Evolutionary conservation across 2,888 invertebrate genomes (phyloP).

Genomic region (Euspilapteryx auroguttella): DNA sequence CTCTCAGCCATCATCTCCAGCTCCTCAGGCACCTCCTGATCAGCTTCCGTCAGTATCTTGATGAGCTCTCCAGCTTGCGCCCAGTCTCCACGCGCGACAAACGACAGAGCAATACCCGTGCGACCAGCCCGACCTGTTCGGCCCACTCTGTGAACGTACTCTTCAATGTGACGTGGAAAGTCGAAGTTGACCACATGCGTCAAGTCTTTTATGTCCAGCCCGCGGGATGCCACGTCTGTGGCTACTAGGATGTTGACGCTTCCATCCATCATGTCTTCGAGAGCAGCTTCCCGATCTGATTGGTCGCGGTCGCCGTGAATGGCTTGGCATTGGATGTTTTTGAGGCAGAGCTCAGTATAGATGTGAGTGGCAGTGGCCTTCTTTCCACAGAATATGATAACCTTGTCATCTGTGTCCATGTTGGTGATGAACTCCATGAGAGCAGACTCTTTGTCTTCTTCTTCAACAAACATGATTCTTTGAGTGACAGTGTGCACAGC

Average conservation of each 20-base stretch:
- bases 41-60: constrained; percentile 82
- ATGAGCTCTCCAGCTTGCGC: constrained; percentile 79
- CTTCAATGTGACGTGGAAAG: constrained; percentile 97
- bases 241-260: constrained; percentile 83
- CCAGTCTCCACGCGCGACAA: constrained; percentile 83
- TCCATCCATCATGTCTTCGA: constrained; percentile 81
- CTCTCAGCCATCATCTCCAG: constrained; percentile 76
- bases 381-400: constrained; percentile 88
- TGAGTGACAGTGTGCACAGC: constrained; percentile 89
- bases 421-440: constrained; percentile 70
- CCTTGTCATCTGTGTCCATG: constrained; percentile 78
- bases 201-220: constrained; percentile 87
- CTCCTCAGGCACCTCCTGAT: constrained; percentile 80
- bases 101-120: constrained; percentile 80
- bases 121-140: constrained; percentile 97
- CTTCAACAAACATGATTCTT: constrained; percentile 72
- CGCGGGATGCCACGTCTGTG: constrained; percentile 94
- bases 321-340: constrained; percentile 71
- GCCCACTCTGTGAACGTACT: constrained; percentile 97
- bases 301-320: constrained; percentile 91
- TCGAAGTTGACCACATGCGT: constrained; percentile 92
- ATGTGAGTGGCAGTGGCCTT: constrained; percentile 84
- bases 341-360: constrained; percentile 74
- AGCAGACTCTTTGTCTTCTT: constrained; percentile 66
- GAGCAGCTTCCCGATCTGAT: constrained; percentile 75